A percentile compares a stretch with the other conserved stretches of the same genome.
These are phyloP conservation scores for Strigamia crassipes DNA, from an alignment of 2,888 invertebrate genomes.

Conservation along the genomic window DNA sequence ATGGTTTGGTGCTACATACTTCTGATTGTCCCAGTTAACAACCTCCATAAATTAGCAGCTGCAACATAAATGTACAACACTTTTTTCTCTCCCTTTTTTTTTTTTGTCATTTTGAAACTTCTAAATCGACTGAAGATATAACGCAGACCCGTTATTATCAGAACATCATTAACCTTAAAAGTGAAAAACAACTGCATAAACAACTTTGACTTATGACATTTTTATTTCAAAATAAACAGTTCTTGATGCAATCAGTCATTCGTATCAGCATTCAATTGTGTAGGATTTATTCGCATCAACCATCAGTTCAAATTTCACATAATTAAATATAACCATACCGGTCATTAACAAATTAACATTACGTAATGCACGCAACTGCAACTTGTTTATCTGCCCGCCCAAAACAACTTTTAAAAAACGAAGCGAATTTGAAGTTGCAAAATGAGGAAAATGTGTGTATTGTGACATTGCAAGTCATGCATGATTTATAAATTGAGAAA, in stretches of 20 bases:
- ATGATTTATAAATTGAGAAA: not conserved
- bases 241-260: not conserved
- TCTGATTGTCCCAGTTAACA: not conserved
- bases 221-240: not conserved
- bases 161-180: not conserved
- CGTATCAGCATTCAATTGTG: not conserved
- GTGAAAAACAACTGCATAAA: not conserved
- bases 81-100: not conserved
- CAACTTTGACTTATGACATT: not conserved
- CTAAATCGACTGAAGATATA: not conserved
- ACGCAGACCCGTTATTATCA: not conserved
- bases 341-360: not conserved
- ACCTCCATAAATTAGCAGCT: constrained; percentile 15
- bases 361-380: not conserved
- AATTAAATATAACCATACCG: not conserved
- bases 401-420: not conserved
- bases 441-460: not conserved
- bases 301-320: not conserved
- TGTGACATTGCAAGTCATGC: not conserved
- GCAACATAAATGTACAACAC: not conserved
- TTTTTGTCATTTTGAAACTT: not conserved
- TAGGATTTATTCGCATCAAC: not conserved
- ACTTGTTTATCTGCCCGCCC: too few relatives aligned
- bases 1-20: not conserved
- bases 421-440: not conserved